Conservation (phyloP, 2,113 vertebrate species). For the Prionailurus viverrinus region DNA sequence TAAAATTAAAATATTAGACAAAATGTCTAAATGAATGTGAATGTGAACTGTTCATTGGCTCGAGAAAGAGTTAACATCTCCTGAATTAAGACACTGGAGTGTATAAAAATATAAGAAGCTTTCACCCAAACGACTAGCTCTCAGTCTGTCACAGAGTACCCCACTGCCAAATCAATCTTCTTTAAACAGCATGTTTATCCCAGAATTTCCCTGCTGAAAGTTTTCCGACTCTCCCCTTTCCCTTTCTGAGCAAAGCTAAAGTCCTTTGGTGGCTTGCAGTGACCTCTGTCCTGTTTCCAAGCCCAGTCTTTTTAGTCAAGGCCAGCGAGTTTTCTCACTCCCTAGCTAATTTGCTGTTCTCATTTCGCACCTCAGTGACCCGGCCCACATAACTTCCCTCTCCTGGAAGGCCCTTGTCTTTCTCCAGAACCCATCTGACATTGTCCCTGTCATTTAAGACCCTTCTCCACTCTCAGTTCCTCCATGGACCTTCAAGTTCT, state of each 20-base stretch:
- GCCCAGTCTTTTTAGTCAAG: neutral
- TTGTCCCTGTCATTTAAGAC: neutral
- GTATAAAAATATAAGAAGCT: neutral
- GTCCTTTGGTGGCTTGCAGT: neutral
- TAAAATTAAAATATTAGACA: neutral
- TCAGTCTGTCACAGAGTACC: rapidly evolving
- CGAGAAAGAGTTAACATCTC: neutral
- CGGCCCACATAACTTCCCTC: neutral
- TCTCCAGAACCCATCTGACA: neutral
- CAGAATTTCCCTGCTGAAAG: neutral
- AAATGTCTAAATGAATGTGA: neutral
- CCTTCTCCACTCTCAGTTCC: neutral
- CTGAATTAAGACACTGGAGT: neutral
- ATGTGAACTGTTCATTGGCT: neutral
- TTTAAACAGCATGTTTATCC: neutral
- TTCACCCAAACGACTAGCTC: neutral
- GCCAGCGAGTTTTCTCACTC: neutral
- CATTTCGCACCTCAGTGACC: neutral
- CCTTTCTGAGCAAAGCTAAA: neutral
- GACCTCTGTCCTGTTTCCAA: neutral
- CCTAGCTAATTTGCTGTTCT: neutral
- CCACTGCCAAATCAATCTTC: neutral
- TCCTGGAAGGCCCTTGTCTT: neutral
- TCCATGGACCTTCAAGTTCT: neutral
- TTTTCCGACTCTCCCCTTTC: neutral